Evolutionary conservation across 2,888 invertebrate genomes (phyloP).

Genomic region (Calephelis perditalis): DNA sequence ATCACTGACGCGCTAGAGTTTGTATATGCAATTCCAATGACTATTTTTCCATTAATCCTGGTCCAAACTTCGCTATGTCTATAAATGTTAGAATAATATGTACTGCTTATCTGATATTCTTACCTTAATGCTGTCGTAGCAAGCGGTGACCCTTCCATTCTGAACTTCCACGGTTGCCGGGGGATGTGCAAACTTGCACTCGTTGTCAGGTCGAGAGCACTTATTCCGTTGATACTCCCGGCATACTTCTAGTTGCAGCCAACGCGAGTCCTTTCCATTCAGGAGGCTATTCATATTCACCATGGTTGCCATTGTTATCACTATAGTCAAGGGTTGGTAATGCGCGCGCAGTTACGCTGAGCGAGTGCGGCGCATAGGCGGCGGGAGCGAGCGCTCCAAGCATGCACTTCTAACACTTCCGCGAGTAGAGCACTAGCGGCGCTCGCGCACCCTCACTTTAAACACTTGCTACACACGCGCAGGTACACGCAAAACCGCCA

Average conservation of each 20-base stretch:
- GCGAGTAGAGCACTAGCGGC: slow-evolving; percentile 40
- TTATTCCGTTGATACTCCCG: slow-evolving; percentile 99
- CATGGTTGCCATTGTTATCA: slow-evolving; percentile 87
- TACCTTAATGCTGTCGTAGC: slow-evolving; percentile 99
- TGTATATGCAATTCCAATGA: no score
- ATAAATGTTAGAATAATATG: no score
- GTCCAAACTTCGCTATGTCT: no score
- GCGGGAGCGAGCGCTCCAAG: slow-evolving; percentile 62
- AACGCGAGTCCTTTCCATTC: slow-evolving; percentile 99
- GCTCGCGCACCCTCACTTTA: slow-evolving; percentile 55
- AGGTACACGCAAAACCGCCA: slow-evolving; percentile 45
- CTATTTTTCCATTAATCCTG: no score
- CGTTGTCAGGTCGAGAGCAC: slow-evolving; percentile 98
- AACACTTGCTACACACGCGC: slow-evolving; percentile 58
- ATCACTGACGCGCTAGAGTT: no score
- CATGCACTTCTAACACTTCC: slow-evolving; percentile 58
- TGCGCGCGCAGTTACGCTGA: slow-evolving; percentile 66
- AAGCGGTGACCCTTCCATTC: slow-evolving; percentile 99
- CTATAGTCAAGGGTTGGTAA: slow-evolving; percentile 49
- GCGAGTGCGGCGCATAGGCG: slow-evolving; percentile 74
- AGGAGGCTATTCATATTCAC: slow-evolving; percentile 97
- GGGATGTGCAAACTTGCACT: slow-evolving; percentile 99
- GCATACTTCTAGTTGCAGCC: slow-evolving; percentile 99
- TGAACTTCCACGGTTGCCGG: slow-evolving; percentile 99
- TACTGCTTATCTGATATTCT: slow-evolving; percentile 45